Evolutionary conservation across 1,140 invertebrate species (phyloP), one percentile per base, ranked within the genome.

Genomic region (Mya arenaria): DNA sequence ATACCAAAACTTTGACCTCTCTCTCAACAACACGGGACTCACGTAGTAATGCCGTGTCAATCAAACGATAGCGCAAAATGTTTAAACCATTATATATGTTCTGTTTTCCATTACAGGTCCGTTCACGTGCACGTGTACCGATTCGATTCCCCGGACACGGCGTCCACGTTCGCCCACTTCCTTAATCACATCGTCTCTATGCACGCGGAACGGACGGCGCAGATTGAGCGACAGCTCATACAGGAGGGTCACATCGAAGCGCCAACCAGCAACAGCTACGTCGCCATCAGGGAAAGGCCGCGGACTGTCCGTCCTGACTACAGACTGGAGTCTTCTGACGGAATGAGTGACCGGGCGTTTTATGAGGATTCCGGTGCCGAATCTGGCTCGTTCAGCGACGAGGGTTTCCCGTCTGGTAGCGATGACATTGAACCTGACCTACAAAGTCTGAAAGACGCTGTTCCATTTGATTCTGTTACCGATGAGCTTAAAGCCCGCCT

Each of bases 121-220:
- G 95, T 98, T 4, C 98, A 99, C 91, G 97, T 99, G 1, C 98
- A 99, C 90, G 97, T 97, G 37, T 99, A 99, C 93, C 95, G 94
- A 92, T 99, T 98, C 92, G 98, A 99, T 92, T 97, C 97, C 17
- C 95, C 97, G 25, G 96, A 98, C 88, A 99, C 98, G 6, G 98
- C 98, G 0, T 94, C 96, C 72, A 95, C 97, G 81, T 94, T 99
- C 73, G 95, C 95, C 77, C 94, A 95, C 2, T 97, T 98, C 90
- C 92, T 99, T 60, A 95, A 96, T 89, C 95, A 95, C 13, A 93
- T 99, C 56, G 96, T 97, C 25, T 96, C 96, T 60, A 95, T 97
- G 88, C 95, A 97, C n/a, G 96, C 96, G 89, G 93, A 95, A 19
- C 88, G 94, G 39, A 78, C 88, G 92, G 94, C 55, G 52, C 83